Evolutionary conservation across 2,797 vertebrate genomes (phyloP).

Genomic region (Discoglossus pictus): DNA sequence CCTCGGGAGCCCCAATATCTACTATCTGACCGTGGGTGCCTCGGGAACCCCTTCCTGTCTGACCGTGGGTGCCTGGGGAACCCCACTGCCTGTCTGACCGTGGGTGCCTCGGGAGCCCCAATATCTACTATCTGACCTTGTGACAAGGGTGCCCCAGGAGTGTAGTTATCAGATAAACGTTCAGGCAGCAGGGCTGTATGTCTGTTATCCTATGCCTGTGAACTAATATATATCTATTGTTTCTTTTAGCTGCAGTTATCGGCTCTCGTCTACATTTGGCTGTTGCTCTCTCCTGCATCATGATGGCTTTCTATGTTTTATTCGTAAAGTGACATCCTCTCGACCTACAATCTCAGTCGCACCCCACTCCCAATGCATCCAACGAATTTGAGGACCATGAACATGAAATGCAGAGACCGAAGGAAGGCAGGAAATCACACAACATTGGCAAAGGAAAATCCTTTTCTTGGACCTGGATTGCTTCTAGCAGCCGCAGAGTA

Average conservation of each 20-base stretch:
- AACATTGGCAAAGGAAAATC: background rate
- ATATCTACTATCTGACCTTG: too few species aligned
- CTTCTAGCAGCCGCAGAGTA: background rate
- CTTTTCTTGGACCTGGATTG: background rate
- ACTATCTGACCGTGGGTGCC: too few species aligned
- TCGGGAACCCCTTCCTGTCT: too few species aligned
- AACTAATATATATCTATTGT: background rate
- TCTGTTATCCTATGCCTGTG: too few species aligned
- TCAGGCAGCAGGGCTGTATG: too few species aligned
- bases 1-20: too few species aligned
- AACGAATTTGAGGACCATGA: background rate
- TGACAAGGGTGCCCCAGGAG: too few species aligned
- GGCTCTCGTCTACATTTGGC: conserved; percentile 87
- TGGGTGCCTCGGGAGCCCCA: too few species aligned
- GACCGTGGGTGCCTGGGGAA: too few species aligned
- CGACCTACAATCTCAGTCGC: background rate
- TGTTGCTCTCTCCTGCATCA: conserved; percentile 82
- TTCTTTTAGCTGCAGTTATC: conserved; percentile 82
- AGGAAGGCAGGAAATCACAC: background rate
- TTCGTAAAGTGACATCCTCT: conserved; percentile 82
- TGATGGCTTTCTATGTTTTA: conserved; percentile 87
- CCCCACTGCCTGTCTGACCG: too few species aligned
- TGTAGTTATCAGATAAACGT: too few species aligned
- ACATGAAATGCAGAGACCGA: background rate
- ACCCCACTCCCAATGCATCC: background rate